Base-by-base conservation (phyloP, 2,797 vertebrate species). In the Diplodus puntazzo region DNA sequence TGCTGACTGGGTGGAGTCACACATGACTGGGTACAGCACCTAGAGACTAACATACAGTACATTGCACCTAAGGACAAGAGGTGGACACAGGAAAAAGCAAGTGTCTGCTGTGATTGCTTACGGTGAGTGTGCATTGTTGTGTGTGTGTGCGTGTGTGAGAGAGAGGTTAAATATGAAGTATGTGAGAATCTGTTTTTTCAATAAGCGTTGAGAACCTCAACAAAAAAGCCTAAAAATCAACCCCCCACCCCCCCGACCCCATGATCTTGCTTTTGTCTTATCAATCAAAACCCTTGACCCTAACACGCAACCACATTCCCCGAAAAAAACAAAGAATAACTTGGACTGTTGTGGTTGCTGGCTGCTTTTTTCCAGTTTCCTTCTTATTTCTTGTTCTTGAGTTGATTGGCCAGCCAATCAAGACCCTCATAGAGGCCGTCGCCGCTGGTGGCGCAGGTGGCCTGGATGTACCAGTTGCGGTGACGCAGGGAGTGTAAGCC, bases 401-500 rank as follows among this genome's bases (percentile, higher is more conserved):
- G 97, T 92, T 98, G 97, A 93, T 98, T 98, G 94, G 98, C 97
- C 91, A 99, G 96, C 98, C 98, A 99, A 95, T 99, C 97, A 83
- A 99, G 97, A 76, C 98, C 98, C 93, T 98, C 97, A 8, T 98
- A 98, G 73, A 99, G 97, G 80, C 98, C 98, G 0, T 98, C 97
- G 0, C 98, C 98, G 0, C 97, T 98, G 94, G 98, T 99, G 91
- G 98, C 97, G 49, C 98, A 99, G 84, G 98, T 98, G 87, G 98
- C 97, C 93, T 99, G 98, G 94, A 99, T 99, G 94, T 99, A 99
- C 98, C 98, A 99, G 94, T 98, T 98, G 79, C 98, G 98, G 82
- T 97, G 97, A 77, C 97, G 98, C 90, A 99, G 96, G 57, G 97
- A 98, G 88, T 99, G 98, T 52, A 99, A 95, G 76, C 98, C 98